Percentiles rank a stretch among this genome's conserved stretches.
Evolutionary conservation across 2,113 vertebrate species (phyloP).

Genomic region (Sus scrofa): DNA sequence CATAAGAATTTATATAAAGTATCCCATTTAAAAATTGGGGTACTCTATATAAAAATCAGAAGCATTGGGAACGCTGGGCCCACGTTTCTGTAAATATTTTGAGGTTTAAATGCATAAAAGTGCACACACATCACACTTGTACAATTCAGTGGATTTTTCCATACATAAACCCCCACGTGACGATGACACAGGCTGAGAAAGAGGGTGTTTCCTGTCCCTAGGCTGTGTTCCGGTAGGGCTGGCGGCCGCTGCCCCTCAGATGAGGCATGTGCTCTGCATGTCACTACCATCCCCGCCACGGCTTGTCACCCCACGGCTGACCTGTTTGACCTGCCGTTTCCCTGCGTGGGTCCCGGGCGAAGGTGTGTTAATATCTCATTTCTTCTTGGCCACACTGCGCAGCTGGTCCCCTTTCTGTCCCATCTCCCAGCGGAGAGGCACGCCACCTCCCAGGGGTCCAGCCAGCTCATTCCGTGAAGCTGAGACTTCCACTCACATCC

Average conservation of each 20-base stretch:
- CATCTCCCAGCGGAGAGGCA: neutral
- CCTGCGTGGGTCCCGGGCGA: neutral
- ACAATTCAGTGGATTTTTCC: neutral
- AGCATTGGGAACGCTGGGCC: neutral
- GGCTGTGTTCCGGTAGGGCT: neutral
- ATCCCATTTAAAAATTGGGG: neutral
- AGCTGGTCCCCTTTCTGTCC: neutral
- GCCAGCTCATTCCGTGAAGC: neutral
- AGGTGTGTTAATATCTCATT: fast-evolving
- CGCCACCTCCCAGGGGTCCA: neutral
- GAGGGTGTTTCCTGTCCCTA: neutral
- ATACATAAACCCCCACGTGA: neutral
- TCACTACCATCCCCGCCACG: neutral
- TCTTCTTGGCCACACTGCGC: neutral
- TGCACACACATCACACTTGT: no score
- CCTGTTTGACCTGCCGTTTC: fast-evolving
- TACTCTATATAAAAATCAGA: neutral
- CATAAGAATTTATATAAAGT: neutral
- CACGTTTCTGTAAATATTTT: neutral
- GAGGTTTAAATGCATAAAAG: neutral
- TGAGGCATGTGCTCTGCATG: fast-evolving
- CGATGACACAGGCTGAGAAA: neutral
- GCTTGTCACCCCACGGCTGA: neutral
- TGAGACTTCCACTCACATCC: neutral
- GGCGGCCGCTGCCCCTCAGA: neutral